phyloP scores from a whole-genome alignment of 2,797 vertebrate species.

The Lepus oiostolus region DNA sequence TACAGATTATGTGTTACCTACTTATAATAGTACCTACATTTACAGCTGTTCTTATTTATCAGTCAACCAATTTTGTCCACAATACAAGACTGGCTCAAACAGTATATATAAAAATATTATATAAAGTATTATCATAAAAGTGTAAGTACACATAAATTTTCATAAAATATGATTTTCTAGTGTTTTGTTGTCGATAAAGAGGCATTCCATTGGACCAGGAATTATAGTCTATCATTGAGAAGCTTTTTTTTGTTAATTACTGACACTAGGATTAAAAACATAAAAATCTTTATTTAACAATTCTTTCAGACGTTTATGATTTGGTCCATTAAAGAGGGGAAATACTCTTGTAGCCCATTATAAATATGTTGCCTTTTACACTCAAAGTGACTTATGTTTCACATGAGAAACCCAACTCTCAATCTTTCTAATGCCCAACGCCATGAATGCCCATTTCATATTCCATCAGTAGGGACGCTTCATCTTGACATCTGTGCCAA shows the following conservation, averaged over 20 bases:
- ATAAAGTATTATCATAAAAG: neutral
- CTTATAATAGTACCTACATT: neutral
- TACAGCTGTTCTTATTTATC: neutral
- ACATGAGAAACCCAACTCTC: neutral
- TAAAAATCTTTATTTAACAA: conserved; percentile 47
- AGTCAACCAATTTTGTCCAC: neutral
- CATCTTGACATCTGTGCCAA: neutral
- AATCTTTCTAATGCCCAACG: neutral
- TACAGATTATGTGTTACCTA: neutral
- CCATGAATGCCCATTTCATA: conserved; percentile 14
- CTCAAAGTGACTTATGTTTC: neutral
- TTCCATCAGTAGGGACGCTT: neutral
- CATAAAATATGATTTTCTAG: neutral
- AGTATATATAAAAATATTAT: neutral
- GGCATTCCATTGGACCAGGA: neutral
- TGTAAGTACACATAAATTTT: neutral
- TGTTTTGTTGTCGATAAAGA: neutral
- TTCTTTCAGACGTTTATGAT: neutral
- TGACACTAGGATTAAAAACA: neutral
- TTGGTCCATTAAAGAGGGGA: too few relatives aligned
- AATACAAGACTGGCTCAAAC: neutral
- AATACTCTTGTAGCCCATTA: neutral
- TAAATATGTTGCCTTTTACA: neutral
- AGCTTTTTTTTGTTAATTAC: neutral
- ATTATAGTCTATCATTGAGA: neutral